Evolutionary conservation across 2,113 vertebrate species (phyloP), one percentile per base, ranked within the genome.

Genomic region (Dissostichus mawsoni): DNA sequence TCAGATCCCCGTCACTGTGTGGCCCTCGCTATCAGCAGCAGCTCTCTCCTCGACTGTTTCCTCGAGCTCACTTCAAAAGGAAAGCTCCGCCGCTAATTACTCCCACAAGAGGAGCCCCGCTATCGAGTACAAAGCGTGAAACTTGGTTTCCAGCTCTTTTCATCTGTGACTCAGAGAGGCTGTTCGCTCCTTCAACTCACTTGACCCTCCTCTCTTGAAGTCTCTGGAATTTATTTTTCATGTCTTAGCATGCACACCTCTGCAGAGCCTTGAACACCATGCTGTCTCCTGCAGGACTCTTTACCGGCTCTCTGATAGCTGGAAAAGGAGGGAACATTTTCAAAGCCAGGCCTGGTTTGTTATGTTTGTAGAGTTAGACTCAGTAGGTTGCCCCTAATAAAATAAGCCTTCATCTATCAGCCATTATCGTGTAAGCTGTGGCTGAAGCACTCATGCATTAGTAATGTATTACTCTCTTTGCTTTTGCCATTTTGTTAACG

Each of bases 61-160:
- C 69, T 72, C 52, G n/a, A 82, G 75, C 66, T 81, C 53, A 58
- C 82, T 76, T 87, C 86, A 83, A 90, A 87, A 83, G 74, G 36
- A 58, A 79, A 76, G 62, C 71, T 1, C 58, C 16, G 1, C 20
- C 1, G 51, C 81, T 88, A 88, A 90, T 88, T 88, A 84, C 81
- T 79, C 83, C 86, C 83, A 77, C 75, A 62, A 90, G 83, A 82
- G 83, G 62, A 84, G 63, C 78, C 80, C 53, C 17, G 20, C 83
- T 69, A 83, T 74, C 59, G 51, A 87, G 80, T 59, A 84, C 71
- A 84, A 83, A 81, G 83, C 57, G 53, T 6, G 74, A 41, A 58
- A 45, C 68, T 23, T 47, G 77, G 78, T 90, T 56, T 83, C 58
- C 58, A 62, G 52, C 53, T 8, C 36, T 68, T 78, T 76, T 90